These are phyloP conservation scores for Peucedramus taeniatus DNA, from an alignment of 2,113 vertebrate species.

Conservation along the genomic window DNA sequence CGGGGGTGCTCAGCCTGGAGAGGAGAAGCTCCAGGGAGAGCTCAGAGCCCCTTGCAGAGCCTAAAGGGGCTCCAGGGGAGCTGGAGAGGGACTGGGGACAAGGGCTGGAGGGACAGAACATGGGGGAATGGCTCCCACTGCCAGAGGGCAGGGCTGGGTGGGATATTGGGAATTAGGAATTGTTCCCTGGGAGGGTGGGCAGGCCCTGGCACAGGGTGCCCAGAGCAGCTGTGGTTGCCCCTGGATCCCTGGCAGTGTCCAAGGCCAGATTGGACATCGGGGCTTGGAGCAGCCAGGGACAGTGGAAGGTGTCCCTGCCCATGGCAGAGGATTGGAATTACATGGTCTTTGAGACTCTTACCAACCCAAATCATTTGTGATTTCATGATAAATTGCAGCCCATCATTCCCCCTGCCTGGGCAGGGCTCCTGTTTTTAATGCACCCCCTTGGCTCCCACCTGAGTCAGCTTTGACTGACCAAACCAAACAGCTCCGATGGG, in stretches of 20 bases:
- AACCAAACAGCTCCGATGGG: not conserved
- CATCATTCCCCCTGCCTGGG: no score
- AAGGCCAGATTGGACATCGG: not conserved
- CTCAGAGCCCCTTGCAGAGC: rapidly evolving
- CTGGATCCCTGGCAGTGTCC: not conserved
- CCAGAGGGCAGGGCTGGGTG: not conserved
- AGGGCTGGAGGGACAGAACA: not conserved
- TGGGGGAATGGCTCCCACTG: not conserved
- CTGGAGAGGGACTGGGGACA: not conserved
- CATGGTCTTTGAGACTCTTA: not conserved
- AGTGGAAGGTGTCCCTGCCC: not conserved
- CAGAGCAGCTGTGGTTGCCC: not conserved
- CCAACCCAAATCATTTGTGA: not conserved
- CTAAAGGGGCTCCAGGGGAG: not conserved
- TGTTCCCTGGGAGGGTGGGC: rapidly evolving
- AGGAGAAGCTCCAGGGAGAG: rapidly evolving
- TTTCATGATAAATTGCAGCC: not conserved
- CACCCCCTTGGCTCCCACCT: not conserved
- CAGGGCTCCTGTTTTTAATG: not conserved
- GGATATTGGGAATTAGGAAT: not conserved
- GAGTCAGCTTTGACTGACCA: not conserved
- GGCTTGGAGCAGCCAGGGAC: not conserved
- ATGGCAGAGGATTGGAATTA: not conserved
- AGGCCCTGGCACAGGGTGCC: not conserved
- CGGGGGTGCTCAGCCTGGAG: not conserved